Evolutionary conservation across 2,797 vertebrate species (phyloP).

Genomic region (Chaunax sp.): DNA sequence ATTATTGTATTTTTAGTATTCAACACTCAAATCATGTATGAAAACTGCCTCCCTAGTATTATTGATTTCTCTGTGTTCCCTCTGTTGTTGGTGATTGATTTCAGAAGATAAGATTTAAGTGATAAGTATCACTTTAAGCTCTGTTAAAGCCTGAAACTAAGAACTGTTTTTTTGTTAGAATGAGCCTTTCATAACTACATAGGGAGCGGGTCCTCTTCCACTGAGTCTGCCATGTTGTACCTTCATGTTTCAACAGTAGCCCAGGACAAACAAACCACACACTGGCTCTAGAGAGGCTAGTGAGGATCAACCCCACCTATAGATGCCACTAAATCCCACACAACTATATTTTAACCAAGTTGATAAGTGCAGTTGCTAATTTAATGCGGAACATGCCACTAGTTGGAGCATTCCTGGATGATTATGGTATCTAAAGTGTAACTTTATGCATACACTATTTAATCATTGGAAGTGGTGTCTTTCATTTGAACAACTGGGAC

Average conservation of each 20-base stretch:
- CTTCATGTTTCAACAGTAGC: too few relatives aligned
- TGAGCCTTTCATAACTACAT: neutral
- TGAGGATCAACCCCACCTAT: too few relatives aligned
- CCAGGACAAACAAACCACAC: too few relatives aligned
- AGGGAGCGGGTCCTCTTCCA: too few relatives aligned
- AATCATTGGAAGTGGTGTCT: neutral
- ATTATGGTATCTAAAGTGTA: neutral
- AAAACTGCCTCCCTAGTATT: neutral
- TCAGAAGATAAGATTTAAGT: too few relatives aligned
- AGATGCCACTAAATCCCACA: neutral
- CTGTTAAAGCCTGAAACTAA: too few relatives aligned
- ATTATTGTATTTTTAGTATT: neutral
- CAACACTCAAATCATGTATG: neutral
- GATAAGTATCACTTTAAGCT: too few relatives aligned
- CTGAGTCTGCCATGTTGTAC: too few relatives aligned
- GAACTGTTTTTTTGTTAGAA: too few relatives aligned
- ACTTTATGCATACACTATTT: neutral
- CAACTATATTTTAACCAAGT: neutral
- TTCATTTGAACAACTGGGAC: neutral
- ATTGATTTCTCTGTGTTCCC: neutral
- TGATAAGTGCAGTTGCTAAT: neutral
- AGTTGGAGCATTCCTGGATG: constrained; percentile 8
- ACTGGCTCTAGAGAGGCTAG: too few relatives aligned
- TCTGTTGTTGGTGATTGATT: neutral
- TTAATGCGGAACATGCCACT: constrained; percentile 3